Evolutionary conservation across 1,140 invertebrate genomes (phyloP), one percentile per base, ranked within the genome.

Genomic region (Vollenhovia emeryi): DNA sequence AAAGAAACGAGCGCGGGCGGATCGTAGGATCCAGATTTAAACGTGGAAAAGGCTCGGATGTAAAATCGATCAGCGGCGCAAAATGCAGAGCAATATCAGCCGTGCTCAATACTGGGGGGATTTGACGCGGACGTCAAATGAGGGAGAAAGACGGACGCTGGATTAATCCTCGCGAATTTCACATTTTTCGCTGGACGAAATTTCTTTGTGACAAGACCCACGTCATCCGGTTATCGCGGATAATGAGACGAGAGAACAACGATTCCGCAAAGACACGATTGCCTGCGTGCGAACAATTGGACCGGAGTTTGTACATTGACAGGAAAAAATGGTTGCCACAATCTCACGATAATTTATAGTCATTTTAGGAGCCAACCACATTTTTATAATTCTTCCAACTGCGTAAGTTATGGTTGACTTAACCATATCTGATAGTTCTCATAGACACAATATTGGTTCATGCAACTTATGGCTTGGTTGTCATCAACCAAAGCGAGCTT

Each of bases 1-100:
- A 82, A 82, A 82, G 52, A 59, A 71, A 33, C 60, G 40, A 2
- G 27, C 50, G 21, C 18, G 3, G 6, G 50, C 18, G 33, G n/a
- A 79, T 83, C 71, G 74, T 48, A 50, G 66, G 79, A 89, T 86
- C 74, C 69, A 89, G 89, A 90, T 90, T 90, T 90, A 85, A 87
- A 87, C 60, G 68, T 48, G 76, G 33, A 83, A n/a, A 83, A 73
- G 66, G 48, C 48, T 57, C 45, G 45, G 66, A 79, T 76, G 84
- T 71, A 75, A 59, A 78, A 85, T 88, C 87, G 87, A 89, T 88
- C 59, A 85, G 83, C 30, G 62, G 59, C 82, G 69, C 43, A 45
- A 50, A 76, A 76, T 76, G 24, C 69, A 13, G 43, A 86, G 87
- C 78, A 69, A 88, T 89, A 80, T 80, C 33, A 1, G 33, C 36